Evolutionary conservation across 1,140 invertebrate species (phyloP).

Genomic region (Caerostris extrusa): DNA sequence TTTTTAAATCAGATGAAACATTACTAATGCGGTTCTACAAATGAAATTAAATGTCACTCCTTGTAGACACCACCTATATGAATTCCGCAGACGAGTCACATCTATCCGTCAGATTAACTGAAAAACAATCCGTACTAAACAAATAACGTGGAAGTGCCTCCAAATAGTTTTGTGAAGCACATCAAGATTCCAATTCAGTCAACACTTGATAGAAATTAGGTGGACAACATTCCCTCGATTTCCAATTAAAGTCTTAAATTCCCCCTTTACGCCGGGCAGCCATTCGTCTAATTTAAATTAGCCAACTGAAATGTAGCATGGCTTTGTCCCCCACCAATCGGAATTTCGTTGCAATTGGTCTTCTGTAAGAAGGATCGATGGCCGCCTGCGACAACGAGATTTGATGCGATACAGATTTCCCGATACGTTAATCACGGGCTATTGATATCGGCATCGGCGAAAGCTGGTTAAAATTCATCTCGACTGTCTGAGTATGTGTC

Average conservation of each 20-base stretch:
- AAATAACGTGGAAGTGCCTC: not conserved
- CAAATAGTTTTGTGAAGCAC: not conserved
- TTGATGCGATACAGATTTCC: conserved; percentile 50
- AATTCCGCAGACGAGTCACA: not conserved
- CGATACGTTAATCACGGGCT: conserved; percentile 14
- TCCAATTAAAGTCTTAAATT: conserved; percentile 70
- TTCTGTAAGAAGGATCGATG: conserved; percentile 29
- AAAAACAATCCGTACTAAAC: conserved; percentile 29
- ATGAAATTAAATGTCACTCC: not conserved
- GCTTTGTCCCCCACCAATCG: conserved; percentile 37
- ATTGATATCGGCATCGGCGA: not conserved
- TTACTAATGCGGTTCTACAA: not conserved
- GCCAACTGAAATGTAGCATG: conserved; percentile 43
- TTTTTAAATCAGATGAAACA: too few relatives aligned
- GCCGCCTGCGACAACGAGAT: not conserved
- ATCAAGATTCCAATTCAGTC: conserved; percentile 22
- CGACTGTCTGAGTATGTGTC: too few relatives aligned
- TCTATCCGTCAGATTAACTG: not conserved
- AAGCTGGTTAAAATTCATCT: too few relatives aligned
- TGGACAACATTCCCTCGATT: conserved; percentile 65
- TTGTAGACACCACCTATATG: not conserved
- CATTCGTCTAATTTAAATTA: conserved; percentile 62
- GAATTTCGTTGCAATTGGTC: conserved; percentile 61
- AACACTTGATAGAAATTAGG: conserved; percentile 56
- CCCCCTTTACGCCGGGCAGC: conserved; percentile 18